Conservation (phyloP, 2,888 invertebrate genomes). For the Plagodis pulveraria region DNA sequence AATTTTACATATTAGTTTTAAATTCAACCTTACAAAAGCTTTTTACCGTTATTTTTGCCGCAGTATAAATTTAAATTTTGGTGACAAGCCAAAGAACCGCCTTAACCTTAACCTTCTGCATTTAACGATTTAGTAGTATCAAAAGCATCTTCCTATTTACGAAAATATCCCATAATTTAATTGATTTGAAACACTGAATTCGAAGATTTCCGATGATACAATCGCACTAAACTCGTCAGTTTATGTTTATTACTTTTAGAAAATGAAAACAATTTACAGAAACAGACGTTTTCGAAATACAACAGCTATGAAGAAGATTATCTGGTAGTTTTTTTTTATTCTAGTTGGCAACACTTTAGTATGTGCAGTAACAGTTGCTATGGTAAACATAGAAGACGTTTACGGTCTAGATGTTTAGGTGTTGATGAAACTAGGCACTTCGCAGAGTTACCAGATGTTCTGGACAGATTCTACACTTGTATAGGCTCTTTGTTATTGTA, state of each 20-base stretch:
- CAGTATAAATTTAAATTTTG: background rate
- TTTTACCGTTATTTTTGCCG: no score
- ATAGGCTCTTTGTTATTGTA: background rate
- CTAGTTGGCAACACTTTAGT: conserved; percentile 6
- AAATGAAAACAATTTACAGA: conserved; percentile 23
- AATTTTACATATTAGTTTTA: no score
- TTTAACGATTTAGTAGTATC: conserved; percentile 23
- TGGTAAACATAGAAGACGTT: conserved; percentile 29
- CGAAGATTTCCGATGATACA: conserved; percentile 25
- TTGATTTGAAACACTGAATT: conserved; percentile 22
- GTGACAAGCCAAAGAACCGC: conserved; percentile 18
- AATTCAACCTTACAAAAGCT: no score
- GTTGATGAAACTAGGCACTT: background rate
- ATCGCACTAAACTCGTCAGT: conserved; percentile 26
- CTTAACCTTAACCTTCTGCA: conserved; percentile 15
- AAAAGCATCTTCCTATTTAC: conserved; percentile 7
- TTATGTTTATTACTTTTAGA: conserved; percentile 35
- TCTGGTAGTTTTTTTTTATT: conserved; percentile 12
- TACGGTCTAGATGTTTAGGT: conserved; percentile 25
- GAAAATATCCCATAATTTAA: conserved; percentile 9
- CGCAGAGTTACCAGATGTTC: conserved; percentile 7
- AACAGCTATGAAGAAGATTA: conserved; percentile 15
- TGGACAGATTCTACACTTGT: conserved; percentile 1
- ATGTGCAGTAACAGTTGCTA: conserved; percentile 17
- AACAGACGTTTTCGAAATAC: conserved; percentile 27